phyloP scores from a whole-genome alignment of 2,888 invertebrate species.

The Eilema depressum region DNA sequence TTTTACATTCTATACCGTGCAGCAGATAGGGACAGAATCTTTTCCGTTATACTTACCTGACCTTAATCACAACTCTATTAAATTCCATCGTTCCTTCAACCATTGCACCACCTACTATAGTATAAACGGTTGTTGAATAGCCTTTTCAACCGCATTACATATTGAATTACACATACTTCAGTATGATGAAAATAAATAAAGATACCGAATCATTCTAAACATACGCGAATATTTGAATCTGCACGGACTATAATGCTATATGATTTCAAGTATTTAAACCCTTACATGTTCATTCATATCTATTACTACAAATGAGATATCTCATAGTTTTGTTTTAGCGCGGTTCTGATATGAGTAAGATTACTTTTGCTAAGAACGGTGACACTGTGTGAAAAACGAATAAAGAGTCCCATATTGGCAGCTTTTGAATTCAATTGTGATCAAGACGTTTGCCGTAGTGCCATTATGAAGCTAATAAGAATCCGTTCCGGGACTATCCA shows the following conservation, averaged over 20 bases:
- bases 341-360: background rate
- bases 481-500: too few relatives aligned
- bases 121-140: background rate
- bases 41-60: constrained; percentile 31
- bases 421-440: background rate
- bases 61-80: constrained; percentile 45
- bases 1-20: constrained; percentile 16
- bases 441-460: too few relatives aligned
- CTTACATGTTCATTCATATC: background rate
- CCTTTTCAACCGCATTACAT: background rate
- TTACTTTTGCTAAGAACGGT: background rate
- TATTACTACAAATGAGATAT: background rate
- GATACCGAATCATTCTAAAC: background rate
- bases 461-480: background rate
- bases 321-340: background rate
- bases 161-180: background rate
- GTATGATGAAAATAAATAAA: background rate
- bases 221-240: background rate
- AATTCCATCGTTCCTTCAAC: constrained; percentile 34
- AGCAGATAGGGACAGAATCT: constrained; percentile 38
- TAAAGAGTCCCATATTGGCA: too few relatives aligned
- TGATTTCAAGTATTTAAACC: background rate
- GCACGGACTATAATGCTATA: background rate
- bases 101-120: background rate
- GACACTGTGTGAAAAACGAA: background rate